Evolutionary conservation across 2,888 invertebrate genomes (phyloP).

Genomic region (Drosophila peninsularis): DNA sequence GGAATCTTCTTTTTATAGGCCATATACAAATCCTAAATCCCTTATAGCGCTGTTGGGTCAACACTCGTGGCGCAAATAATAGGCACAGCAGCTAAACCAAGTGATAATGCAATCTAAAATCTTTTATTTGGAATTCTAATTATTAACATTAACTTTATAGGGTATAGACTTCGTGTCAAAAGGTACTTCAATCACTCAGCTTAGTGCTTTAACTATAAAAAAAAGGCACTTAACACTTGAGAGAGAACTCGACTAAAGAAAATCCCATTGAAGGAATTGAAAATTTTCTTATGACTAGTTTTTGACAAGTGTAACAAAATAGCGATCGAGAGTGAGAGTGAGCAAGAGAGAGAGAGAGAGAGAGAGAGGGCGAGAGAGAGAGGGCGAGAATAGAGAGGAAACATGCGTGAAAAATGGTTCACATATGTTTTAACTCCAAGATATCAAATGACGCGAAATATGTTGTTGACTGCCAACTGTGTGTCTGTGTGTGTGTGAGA

Average conservation of each 20-base stretch:
- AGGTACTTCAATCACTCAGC: conserved; percentile 2
- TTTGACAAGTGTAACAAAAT: conserved; percentile 26
- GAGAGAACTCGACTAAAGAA: background rate
- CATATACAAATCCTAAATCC: too few species aligned
- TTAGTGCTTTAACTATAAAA: too few species aligned
- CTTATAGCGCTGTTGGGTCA: too few species aligned
- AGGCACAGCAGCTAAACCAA: too few species aligned
- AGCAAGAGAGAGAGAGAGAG: background rate
- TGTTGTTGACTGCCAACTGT: conserved; percentile 16
- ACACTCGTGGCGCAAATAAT: too few species aligned
- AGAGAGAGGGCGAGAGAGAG: background rate
- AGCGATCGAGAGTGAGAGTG: conserved; percentile 6
- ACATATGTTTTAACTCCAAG: conserved; percentile 43
- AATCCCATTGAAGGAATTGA: background rate
- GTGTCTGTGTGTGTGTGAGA: too few species aligned
- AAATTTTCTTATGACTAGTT: conserved; percentile 4
- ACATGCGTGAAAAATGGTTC: conserved; percentile 32
- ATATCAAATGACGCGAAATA: conserved; percentile 58
- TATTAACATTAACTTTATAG: too few species aligned
- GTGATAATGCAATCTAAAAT: too few species aligned
- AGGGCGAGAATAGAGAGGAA: background rate
- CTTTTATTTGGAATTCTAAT: too few species aligned
- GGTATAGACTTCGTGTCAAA: too few species aligned
- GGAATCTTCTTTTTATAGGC: too few species aligned
- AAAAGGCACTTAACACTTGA: background rate